These are phyloP conservation scores for Ophioderma brevispina DNA, from an alignment of 35 echinoderm and acorn worm species.

Conservation along the genomic window DNA sequence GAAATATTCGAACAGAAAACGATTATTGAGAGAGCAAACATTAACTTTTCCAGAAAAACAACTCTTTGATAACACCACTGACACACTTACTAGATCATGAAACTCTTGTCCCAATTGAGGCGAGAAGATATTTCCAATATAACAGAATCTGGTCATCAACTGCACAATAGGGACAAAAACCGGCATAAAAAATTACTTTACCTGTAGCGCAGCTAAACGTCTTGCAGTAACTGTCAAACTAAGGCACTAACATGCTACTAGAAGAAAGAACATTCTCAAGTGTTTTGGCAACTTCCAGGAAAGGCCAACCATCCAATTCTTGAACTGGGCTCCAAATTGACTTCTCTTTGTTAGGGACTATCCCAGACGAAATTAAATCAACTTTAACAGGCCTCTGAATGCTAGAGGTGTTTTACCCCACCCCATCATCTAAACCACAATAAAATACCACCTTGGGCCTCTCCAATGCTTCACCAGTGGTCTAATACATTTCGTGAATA, in stretches of 20 bases:
- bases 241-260: not conserved
- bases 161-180: not conserved
- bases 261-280: not conserved
- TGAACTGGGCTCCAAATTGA: not conserved
- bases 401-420: not conserved
- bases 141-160: constrained; percentile 2
- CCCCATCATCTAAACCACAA: constrained; percentile 40
- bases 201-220: not conserved
- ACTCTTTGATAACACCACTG: not conserved
- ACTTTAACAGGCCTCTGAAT: not conserved
- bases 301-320: not conserved
- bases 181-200: not conserved
- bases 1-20: not conserved
- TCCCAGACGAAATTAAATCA: not conserved
- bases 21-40: not conserved
- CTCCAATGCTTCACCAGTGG: constrained; percentile 22
- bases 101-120: not conserved
- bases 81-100: not conserved
- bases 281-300: not conserved
- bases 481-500: constrained; percentile 27
- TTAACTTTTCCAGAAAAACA: not conserved
- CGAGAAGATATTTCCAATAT: not conserved
- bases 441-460: not conserved
- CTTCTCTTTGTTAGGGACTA: not conserved
- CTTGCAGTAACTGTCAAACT: not conserved